Conservation (phyloP, 2,888 invertebrate genomes). For the Myopa testacea region DNA sequence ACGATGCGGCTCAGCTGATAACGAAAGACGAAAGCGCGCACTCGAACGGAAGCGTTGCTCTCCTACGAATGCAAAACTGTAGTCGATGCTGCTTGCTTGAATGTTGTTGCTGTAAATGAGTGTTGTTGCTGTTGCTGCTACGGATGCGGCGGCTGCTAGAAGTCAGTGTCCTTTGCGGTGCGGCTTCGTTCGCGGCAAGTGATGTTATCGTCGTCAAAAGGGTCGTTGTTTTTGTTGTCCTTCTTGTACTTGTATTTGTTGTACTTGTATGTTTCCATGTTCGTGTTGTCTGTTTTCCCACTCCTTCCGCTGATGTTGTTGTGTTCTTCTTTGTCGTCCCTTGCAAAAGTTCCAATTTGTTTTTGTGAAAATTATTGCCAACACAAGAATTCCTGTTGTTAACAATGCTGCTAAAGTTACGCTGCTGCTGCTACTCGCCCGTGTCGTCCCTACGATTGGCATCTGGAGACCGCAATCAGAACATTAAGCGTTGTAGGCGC, state of each 20-base stretch:
- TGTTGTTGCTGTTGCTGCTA: background rate
- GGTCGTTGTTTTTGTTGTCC: constrained; percentile 33
- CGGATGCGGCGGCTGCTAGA: background rate
- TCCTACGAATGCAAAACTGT: background rate
- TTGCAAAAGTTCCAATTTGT: constrained; percentile 59
- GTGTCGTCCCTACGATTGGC: constrained; percentile 14
- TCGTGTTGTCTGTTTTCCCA: background rate
- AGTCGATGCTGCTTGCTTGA: too few relatives aligned
- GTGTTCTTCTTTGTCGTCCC: constrained; percentile 25
- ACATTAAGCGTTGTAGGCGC: constrained; percentile 42
- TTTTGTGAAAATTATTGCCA: constrained; percentile 48
- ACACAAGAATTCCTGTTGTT: constrained; percentile 51
- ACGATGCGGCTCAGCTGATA: constrained; percentile 11
- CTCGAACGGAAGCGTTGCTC: background rate
- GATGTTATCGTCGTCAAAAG: constrained; percentile 25
- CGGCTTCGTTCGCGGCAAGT: constrained; percentile 20
- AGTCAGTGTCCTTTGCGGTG: constrained; percentile 28
- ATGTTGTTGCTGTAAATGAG: too few relatives aligned
- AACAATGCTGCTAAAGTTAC: constrained; percentile 14
- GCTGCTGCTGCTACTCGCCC: constrained; percentile 46
- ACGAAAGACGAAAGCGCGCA: background rate
- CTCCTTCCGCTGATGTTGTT: constrained; percentile 26
- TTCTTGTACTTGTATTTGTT: background rate
- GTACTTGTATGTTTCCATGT: background rate
- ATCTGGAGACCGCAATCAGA: constrained; percentile 31